Evolutionary conservation across 2,888 invertebrate genomes (phyloP), one percentile per base, ranked within the genome.

Genomic region (Balanococcus diminutus): DNA sequence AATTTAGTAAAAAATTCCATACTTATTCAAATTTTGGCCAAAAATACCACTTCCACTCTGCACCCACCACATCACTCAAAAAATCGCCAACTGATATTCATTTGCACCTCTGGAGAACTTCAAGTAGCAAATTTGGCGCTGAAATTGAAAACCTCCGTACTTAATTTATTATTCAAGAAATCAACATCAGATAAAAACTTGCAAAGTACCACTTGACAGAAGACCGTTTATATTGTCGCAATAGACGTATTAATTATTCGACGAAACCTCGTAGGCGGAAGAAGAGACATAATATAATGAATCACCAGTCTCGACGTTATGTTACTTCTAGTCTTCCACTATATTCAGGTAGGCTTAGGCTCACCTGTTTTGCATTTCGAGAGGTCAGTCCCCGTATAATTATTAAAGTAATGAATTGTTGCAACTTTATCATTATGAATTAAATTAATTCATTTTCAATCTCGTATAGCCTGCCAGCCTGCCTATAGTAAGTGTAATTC

Each of bases 301-400:
- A 67, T 67, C 67, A 67, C 67, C 67, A 16, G 25, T 67, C 28
- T 16, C 67, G 22, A 11, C 14, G 4, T 28, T 14, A 11, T n/a
- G n/a, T n/a, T n/a, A n/a, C n/a, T n/a, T n/a, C n/a, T n/a, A n/a
- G n/a, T n/a, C 61, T 67, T 67, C 67, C 28, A 25, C 28, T 16
- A 56, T 16, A 56, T 56, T 56, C 56, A 56, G n/a, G n/a, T n/a
- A n/a, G n/a, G n/a, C n/a, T 3, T 28, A 28, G 28, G 67, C 28
- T 67, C 67, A 67, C 67, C 67, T 67, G 67, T 67, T 31, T 16
- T 67, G 28, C 67, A 67, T 28, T 67, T 67, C 28, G 67, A 67
- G 28, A 67, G 67, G 67, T 67, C 67, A 67, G 67, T 67, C 56
- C 56, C 56, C 22, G 22, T 56, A 56, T 42, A 42, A 42, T 46